phyloP scores from a whole-genome alignment of 2,113 vertebrate genomes.

The Psammodynastes pulverulentus region DNA sequence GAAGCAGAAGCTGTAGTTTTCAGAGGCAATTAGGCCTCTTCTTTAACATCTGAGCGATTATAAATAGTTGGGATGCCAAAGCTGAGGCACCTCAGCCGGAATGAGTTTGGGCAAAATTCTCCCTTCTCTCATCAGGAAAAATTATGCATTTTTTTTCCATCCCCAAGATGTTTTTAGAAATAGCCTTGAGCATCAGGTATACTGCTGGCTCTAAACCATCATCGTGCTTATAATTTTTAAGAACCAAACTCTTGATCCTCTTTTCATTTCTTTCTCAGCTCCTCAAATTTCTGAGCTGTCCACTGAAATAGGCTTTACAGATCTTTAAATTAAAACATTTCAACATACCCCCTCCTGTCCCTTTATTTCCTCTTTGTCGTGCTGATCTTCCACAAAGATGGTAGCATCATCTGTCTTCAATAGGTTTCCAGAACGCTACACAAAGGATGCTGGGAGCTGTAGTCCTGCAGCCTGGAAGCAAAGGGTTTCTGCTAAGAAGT shows the following conservation, averaged over 20 bases:
- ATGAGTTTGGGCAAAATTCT: not conserved
- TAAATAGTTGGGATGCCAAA: not conserved
- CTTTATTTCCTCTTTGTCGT: not conserved
- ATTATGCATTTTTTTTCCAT: too few species aligned
- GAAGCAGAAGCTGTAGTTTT: not conserved
- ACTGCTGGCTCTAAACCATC: not conserved
- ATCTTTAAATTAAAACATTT: not conserved
- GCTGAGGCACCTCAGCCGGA: not conserved
- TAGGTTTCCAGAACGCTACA: not conserved
- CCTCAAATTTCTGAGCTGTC: not conserved
- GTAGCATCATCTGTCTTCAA: not conserved
- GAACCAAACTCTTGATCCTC: not conserved
- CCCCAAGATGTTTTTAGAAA: not conserved
- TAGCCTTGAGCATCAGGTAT: not conserved
- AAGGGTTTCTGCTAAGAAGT: not conserved
- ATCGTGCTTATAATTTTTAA: not conserved
- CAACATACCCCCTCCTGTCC: too few species aligned
- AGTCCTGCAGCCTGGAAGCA: conserved; percentile 5
- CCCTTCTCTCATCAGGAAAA: not conserved
- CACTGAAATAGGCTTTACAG: not conserved
- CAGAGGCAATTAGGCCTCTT: not conserved
- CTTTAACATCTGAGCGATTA: not conserved
- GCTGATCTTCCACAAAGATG: not conserved
- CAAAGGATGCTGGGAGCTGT: conserved; percentile 12
- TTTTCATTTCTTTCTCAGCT: not conserved